phyloP scores from a whole-genome alignment of 2,888 invertebrate genomes.

The Stenoptilia bipunctidactyla region DNA sequence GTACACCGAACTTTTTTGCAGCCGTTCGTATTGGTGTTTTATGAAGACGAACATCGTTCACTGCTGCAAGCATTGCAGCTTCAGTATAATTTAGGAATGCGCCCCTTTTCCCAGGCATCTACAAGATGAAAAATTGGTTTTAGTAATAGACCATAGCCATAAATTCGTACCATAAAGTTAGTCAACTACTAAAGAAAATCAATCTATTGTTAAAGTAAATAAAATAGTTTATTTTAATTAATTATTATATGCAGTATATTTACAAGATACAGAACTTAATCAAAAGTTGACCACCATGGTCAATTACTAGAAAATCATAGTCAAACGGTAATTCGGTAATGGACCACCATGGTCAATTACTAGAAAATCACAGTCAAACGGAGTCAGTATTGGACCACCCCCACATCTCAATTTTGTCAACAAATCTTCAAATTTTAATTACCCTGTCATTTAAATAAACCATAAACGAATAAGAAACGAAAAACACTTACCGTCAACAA shows the following conservation, averaged over 20 bases:
- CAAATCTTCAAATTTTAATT: too few relatives aligned
- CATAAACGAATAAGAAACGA: too few relatives aligned
- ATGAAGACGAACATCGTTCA: constrained; percentile 10
- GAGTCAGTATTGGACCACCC: too few relatives aligned
- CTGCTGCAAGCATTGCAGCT: constrained; percentile 11
- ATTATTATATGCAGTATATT: constrained; percentile 3
- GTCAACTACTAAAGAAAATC: constrained; percentile 8
- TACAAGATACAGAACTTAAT: too few relatives aligned
- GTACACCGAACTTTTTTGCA: constrained; percentile 17
- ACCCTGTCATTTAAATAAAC: too few relatives aligned
- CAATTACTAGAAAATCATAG: too few relatives aligned
- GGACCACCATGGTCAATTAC: neutral
- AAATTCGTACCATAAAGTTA: constrained; percentile 5
- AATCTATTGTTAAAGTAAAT: constrained; percentile 5
- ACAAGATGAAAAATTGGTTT: neutral
- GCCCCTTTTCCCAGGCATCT: constrained; percentile 6
- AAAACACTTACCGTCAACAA: too few relatives aligned
- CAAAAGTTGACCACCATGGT: neutral
- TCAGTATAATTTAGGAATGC: constrained; percentile 10
- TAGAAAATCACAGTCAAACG: too few relatives aligned
- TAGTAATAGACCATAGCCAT: too few relatives aligned
- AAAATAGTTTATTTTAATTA: constrained; percentile 5
- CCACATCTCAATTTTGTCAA: too few relatives aligned
- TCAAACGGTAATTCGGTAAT: neutral
- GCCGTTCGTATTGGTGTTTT: constrained; percentile 12